Base-by-base conservation (phyloP, 92 coral and sea anemone genomes). In the Phenganax stokvisi region DNA sequence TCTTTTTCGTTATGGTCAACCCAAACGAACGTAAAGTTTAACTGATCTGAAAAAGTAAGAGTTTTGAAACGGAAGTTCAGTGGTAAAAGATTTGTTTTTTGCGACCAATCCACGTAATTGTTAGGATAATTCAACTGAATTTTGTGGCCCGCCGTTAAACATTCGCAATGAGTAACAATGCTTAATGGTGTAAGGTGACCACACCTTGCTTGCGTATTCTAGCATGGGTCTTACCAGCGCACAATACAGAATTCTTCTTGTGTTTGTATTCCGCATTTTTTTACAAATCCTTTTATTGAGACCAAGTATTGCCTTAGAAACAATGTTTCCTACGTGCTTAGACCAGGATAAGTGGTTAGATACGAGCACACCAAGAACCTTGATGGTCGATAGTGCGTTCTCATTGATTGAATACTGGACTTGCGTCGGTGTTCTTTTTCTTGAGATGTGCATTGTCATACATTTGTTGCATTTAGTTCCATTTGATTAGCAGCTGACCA, bases 301-400 rank as follows among this genome's bases (percentile, higher is more conserved):
- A 60, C 82, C 82, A 52, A 77, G 54, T 12, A 54, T 77, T 77
- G 82, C 82, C 68, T 77, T 77, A 0, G 61, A 74, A 6, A 74
- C 63, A 12, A 74, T 31, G 57, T 37, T 59, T 51, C 15, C 62
- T n/a, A 74, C 54, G 79, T 74, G 61, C 10, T 59, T 11, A 11
- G 60, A 25, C 79, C 79, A 74, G 13, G 44, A 59, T 12, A 74
- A 59, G 47, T 74, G 47, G 10, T 62, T 75, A 31, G 28, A 54
- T 61, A 61, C 13, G 67, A 61, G 67, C 67, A 61, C 7, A 61
- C 67, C 67, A 61, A 5, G 67, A 61, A 15, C 67, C 7, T 5
- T 61, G 67, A 61, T 8, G 67, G 28, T 61, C 67, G 1, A 61
- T 12, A 61, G 67, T 61, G 25, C 13, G 67, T 13, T 61, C 67